A percentile compares a stretch with the other conserved stretches of the same genome.
Evolutionary conservation across 2,888 invertebrate species (phyloP).

Genomic region (Pasiphila rectangulata): DNA sequence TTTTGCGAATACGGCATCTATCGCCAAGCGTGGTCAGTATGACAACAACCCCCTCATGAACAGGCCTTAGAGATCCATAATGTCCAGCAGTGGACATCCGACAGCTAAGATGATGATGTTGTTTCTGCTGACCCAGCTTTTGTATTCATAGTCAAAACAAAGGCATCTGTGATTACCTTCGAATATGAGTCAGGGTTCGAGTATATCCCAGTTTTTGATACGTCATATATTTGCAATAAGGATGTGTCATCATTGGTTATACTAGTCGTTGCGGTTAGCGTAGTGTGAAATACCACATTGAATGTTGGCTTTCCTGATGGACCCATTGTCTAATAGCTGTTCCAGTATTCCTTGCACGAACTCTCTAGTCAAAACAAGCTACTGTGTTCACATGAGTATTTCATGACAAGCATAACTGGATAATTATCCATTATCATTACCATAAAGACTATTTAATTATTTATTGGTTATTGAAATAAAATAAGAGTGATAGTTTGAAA

Average conservation of each 20-base stretch:
- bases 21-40: too few relatives aligned
- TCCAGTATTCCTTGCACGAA: neutral
- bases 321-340: conserved; percentile 16
- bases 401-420: neutral
- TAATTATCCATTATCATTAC: too few relatives aligned
- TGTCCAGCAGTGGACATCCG: too few relatives aligned
- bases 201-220: conserved; percentile 38
- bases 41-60: too few relatives aligned
- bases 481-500: too few relatives aligned
- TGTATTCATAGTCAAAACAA: conserved; percentile 4
- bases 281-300: conserved; percentile 14
- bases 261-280: conserved; percentile 33
- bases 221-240: conserved; percentile 42
- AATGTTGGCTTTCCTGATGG: conserved; percentile 3
- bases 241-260: conserved; percentile 62
- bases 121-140: too few relatives aligned
- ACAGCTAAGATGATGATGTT: too few relatives aligned
- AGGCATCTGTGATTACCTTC: conserved; percentile 32
- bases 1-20: too few relatives aligned
- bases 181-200: conserved; percentile 38
- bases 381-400: neutral
- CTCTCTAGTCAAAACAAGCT: conserved; percentile 7
- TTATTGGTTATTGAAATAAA: too few relatives aligned
- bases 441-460: too few relatives aligned
- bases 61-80: too few relatives aligned